These are phyloP conservation scores for Bemisia tabaci DNA, from an alignment of 1,140 invertebrate species.

Conservation along the genomic window DNA sequence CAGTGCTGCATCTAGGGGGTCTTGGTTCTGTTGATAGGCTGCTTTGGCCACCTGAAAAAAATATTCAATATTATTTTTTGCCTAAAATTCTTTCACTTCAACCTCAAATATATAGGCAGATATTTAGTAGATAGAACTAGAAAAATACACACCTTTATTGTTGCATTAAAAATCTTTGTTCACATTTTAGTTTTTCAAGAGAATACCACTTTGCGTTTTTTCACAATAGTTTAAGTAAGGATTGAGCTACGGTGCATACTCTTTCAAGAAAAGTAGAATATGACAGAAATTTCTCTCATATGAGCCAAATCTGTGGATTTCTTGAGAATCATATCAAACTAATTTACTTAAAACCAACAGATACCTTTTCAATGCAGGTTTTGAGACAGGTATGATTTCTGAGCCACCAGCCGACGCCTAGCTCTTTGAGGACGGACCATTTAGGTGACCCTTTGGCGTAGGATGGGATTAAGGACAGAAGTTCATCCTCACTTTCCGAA, in stretches of 20 bases:
- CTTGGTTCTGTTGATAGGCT: conserved; percentile 74
- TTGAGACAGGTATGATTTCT: conserved; percentile 69
- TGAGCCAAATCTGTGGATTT: too few species aligned
- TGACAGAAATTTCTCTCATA: too few species aligned
- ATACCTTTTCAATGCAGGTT: conserved; percentile 78
- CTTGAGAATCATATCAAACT: too few species aligned
- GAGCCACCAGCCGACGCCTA: conserved; percentile 93
- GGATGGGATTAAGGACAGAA: conserved; percentile 79
- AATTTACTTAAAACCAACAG: too few species aligned
- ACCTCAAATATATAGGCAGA: not conserved
- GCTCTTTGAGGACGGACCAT: conserved; percentile 84
- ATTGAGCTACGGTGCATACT: too few species aligned
- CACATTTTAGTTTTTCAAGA: too few species aligned
- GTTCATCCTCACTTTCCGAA: conserved; percentile 93
- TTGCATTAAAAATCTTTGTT: too few species aligned
- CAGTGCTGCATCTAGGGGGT: conserved; percentile 93
- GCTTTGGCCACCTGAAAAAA: conserved; percentile 60
- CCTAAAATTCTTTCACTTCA: not conserved
- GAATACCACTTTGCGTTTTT: too few species aligned
- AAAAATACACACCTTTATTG: too few species aligned
- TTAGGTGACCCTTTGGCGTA: conserved; percentile 67
- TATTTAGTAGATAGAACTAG: too few species aligned
- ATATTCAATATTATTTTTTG: conserved; percentile 1
- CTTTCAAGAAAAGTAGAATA: too few species aligned
- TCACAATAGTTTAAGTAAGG: too few species aligned